Evolutionary conservation across 2,888 invertebrate species (phyloP), one percentile per base, ranked within the genome.

Genomic region (Nephrocerus scutellatus): DNA sequence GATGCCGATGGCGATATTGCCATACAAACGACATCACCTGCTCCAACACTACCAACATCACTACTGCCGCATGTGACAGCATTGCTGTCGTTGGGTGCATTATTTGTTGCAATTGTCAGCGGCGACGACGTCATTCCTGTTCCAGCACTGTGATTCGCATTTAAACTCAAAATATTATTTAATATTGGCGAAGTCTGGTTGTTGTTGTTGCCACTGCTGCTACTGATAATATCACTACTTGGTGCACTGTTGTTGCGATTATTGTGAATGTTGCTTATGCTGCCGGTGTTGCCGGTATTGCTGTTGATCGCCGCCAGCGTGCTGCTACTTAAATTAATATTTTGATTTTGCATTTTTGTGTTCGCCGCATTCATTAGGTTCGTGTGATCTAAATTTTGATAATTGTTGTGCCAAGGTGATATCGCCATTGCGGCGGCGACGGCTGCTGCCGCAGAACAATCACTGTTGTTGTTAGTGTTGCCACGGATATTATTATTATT

Each of bases 301-400:
- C 8, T 48, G 43, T 5, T 49, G 42, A 18, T 55, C n/a, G n/a
- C n/a, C n/a, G n/a, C n/a, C n/a, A n/a, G n/a, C n/a, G n/a, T 53
- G 42, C 33, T 48, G 23, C 36, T 45, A 23, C n/a, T 42, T 24
- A 33, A 43, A 30, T 38, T 40, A 28, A 29, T 36, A 37, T 36
- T 42, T 33, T 46, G 43, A 49, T 56, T 59, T 43, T 51, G 51
- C 54, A 42, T 41, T 48, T 36, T 50, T 48, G 47, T 56, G 26
- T 35, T 49, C 21, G 49, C 47, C 38, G 39, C 52, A 6, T 34
- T 23, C 24, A 30, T 33, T 23, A 37, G 8, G 39, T 50, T 49
- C 5, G 47, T 21, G 15, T 25, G n/a, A 25, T n/a, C 13, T 6
- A 12, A 12, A n/a, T 8, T n/a, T 12, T n/a, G 6, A 25, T 8